Evolutionary conservation across 2,113 vertebrate species (phyloP), one percentile per base, ranked within the genome.

Genomic region (Chlorocebus sabaeus): DNA sequence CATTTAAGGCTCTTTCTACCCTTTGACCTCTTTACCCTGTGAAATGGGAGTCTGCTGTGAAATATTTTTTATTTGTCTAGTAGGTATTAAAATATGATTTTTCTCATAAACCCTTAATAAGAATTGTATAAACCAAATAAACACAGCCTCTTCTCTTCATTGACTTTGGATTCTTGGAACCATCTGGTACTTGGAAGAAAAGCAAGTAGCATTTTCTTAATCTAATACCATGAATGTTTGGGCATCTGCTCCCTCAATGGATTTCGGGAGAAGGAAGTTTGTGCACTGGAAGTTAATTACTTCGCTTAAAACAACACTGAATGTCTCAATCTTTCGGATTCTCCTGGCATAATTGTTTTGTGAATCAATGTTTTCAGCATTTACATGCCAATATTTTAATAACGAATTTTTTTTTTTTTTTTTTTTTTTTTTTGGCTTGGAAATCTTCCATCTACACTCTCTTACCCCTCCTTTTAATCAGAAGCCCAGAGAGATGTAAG

Each of bases 311-410:
- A 89, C 72, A 67, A 89, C 23, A 75, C 52, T 78, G 83, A 86
- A 92, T 93, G 48, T 91, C 84, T 97, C 76, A 87, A 9, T 95
- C 87, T 97, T 97, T 97, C 94, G 80, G 55, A 94, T 40, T 95
- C 95, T 95, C 32, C 78, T 75, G 59, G 17, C 64, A 88, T 93
- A 78, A 96, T 40, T 95, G 75, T 92, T 96, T 94, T 93, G n/a
- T 76, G 73, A 95, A 87, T 93, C 64, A 52, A 80, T 68, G 45
- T 90, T 96, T 96, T 84, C 57, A 96, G 57, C 50, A 84, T 95
- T 94, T 90, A 52, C 38, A 81, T 89, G 27, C 67, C 89, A 97
- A 95, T 86, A 93, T 93, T 95, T 90, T 70, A 95, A 90, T 83
- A 84, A 70, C 2, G 35, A 52, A 50, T 50, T 1, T 61, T 61